Base-by-base conservation (phyloP, 2,888 invertebrate genomes). In the Lasioglossum pauxillum region DNA sequence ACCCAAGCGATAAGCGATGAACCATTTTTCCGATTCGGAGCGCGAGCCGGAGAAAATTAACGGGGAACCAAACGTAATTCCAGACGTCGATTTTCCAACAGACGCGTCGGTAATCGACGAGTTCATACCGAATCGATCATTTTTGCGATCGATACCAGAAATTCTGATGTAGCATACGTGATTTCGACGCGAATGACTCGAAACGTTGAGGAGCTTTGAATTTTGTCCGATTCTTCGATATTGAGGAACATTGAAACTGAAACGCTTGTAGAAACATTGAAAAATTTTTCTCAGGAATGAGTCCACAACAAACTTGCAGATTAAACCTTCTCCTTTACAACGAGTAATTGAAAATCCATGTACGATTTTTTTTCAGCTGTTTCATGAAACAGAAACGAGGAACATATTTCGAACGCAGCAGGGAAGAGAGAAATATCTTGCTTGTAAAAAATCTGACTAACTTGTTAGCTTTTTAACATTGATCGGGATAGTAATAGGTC, bases 401-500 rank as follows among this genome's bases (percentile, higher is more conserved):
- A 19, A 49, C 19, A 7, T 19, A n/a, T 44, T 44, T 14, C 44
- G 44, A 60, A 60, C 12, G 1, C 27, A 16, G 0, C 27, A 12
- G 12, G 16, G 27, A 27, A 60, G 12, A 16, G 67, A 31, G 67
- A 35, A 67, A 31, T 19, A 60, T 60, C n/a, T 75, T 46, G 7
- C 35, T 12, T 38, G 67, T 38, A n/a, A 5, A 16, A 60, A 38
- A n/a, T 35, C 31, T 16, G 73, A 16, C 71, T 53, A 46, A 16
- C 75, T 80, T 71, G 72, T 76, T 79, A 75, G 49, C 35, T 69
- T 74, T 69, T 75, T 41, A 35, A 27, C 41, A 23, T n/a, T 23
- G 8, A 82, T 76, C 49, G 10, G 16, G 12, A 31, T 31, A 14
- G 31, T 16, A 72, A 76, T 73, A 53, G 41, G 53, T 49, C 64